These are phyloP conservation scores for Thalassoma bifasciatum DNA, from an alignment of 2,113 vertebrate species.

Conservation along the genomic window DNA sequence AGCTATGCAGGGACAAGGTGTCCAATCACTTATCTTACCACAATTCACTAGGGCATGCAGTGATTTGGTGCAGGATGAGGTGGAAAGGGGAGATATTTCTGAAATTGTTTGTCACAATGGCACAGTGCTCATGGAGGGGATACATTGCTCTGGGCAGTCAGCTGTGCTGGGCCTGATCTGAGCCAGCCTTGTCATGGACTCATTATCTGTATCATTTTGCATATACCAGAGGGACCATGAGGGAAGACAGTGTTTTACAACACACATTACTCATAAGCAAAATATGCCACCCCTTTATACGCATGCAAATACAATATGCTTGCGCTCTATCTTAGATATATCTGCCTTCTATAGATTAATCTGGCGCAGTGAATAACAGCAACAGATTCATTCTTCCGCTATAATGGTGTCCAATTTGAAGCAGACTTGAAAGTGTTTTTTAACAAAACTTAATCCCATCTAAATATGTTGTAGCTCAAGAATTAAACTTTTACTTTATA, in stretches of 20 bases:
- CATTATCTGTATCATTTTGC: conserved; percentile 71
- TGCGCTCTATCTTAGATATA: conserved; percentile 19
- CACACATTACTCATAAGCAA: conserved; percentile 37
- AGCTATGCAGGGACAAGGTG: conserved; percentile 65
- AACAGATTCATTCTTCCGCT: neutral
- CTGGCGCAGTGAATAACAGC: conserved; percentile 18
- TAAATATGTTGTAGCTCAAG: neutral
- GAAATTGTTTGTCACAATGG: conserved; percentile 67
- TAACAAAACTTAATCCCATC: neutral
- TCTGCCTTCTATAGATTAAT: conserved; percentile 1
- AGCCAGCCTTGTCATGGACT: conserved; percentile 53
- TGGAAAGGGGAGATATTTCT: conserved; percentile 46
- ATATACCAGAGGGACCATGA: conserved; percentile 37
- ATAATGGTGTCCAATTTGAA: conserved; percentile 8
- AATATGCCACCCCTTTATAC: conserved; percentile 28
- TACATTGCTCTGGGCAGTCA: conserved; percentile 54
- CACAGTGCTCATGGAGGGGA: conserved; percentile 41
- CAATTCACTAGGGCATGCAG: conserved; percentile 76
- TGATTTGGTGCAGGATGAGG: conserved; percentile 49
- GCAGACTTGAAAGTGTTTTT: conserved; percentile 10
- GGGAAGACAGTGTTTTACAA: conserved; percentile 38
- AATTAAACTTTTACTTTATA: neutral
- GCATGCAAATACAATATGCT: conserved; percentile 27
- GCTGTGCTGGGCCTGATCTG: conserved; percentile 50
- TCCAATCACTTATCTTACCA: conserved; percentile 78